Evolutionary conservation across 2,797 vertebrate species (phyloP), one percentile per base, ranked within the genome.

Genomic region (Apogon talboti): DNA sequence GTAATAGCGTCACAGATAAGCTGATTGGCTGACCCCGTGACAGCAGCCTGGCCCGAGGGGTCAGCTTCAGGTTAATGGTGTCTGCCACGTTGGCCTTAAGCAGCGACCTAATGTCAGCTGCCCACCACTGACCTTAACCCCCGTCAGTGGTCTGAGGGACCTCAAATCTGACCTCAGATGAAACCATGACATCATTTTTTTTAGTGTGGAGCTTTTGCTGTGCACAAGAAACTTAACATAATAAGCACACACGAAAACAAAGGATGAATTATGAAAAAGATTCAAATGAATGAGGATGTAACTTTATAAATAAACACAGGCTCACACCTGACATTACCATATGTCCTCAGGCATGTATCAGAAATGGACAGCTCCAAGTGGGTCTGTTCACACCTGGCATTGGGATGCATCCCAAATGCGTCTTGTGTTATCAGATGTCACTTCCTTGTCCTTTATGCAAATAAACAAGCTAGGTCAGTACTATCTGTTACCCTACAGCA

Each of bases 11-110:
- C n/a, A 53, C 15, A 65, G 51, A 74, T 51, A 28, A 79, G 68
- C 55, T 33, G 74, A 81, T 77, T 74, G 74, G 54, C 41, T 81
- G 87, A 83, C 83, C 81, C 44, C 10, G 3, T 35, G 72, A 83
- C 86, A 89, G 87, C 83, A 84, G 82, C 19, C 0, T 70, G 45
- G 73, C 88, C 57, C 2, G 14, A 42, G 40, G 58, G 84, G 83
- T 80, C 74, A 41, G 52, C 55, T 11, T 60, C 52, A 74, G 87
- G 84, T 83, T 89, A 90, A 89, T 87, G 78, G 71, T 44, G 61
- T 69, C 74, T 66, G 57, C 68, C 44, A 63, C 33, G 9, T 38
- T 80, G 68, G 18, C 85, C 72, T 49, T 70, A 69, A 82, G 78
- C 65, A 45, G 54, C 76, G 81, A 84, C 84, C 79, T 71, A 4